phyloP scores from a whole-genome alignment of 2,113 vertebrate species.

The Thinocorus orbignyianus region DNA sequence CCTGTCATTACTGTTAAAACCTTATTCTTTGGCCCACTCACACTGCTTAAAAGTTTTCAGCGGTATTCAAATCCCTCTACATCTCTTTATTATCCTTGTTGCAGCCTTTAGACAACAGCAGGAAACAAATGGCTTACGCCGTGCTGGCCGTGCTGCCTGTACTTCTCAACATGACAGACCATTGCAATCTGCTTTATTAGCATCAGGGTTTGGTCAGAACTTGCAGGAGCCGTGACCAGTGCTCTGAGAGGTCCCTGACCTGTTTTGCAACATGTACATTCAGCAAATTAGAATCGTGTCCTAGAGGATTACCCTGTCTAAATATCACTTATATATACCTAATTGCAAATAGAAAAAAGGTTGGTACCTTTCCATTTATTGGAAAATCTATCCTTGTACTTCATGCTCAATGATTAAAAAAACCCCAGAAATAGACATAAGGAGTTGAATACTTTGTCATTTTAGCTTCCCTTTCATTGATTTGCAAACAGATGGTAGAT shows the following conservation, averaged over 20 bases:
- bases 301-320: not conserved
- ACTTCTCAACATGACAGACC: not conserved
- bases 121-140: not conserved
- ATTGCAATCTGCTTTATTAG: not conserved
- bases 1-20: not conserved
- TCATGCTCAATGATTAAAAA: accelerated
- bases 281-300: not conserved
- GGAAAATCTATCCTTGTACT: not conserved
- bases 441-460: not conserved
- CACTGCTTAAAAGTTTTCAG: not conserved
- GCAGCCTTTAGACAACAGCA: not conserved
- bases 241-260: not conserved
- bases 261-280: not conserved
- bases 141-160: not conserved
- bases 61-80: not conserved
- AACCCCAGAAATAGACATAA: not conserved
- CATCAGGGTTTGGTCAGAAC: not conserved
- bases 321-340: not conserved
- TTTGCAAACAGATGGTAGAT: not conserved
- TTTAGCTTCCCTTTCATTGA: not conserved
- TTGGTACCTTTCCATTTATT: not conserved
- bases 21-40: not conserved
- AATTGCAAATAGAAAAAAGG: not conserved
- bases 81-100: not conserved
- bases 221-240: not conserved